Conservation (phyloP, 1,140 invertebrate species). For the Frieseomelitta varia region DNA sequence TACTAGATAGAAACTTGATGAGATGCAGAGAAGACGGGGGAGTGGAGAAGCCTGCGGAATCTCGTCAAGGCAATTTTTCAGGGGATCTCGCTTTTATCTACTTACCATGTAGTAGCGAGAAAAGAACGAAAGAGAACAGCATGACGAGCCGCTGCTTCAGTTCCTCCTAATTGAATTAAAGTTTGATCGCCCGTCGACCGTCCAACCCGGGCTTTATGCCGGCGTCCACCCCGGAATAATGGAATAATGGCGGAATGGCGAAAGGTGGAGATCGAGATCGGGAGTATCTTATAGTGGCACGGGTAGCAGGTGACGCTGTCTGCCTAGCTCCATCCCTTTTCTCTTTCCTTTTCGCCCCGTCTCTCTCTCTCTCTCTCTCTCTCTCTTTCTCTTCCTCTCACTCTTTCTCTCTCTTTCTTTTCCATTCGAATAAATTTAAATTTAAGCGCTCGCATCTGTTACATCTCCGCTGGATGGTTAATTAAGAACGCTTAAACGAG, state of each 20-base stretch:
- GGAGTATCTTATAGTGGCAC: constrained; percentile 50
- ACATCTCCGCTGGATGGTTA: constrained; percentile 63
- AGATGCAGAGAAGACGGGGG: constrained; percentile 8
- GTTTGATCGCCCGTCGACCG: constrained; percentile 57
- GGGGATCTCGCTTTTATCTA: constrained; percentile 31
- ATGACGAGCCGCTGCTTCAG: constrained; percentile 16
- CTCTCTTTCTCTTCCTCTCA: constrained; percentile 14
- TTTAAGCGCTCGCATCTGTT: constrained; percentile 72
- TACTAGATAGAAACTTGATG: constrained; percentile 25
- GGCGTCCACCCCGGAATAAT: constrained; percentile 54
- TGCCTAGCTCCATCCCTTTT: constrained; percentile 42
- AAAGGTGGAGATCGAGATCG: constrained; percentile 50
- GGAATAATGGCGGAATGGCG: constrained; percentile 58
- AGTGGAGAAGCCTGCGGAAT: background rate
- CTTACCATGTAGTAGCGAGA: constrained; percentile 11
- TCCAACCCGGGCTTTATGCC: constrained; percentile 42
- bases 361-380: too few species aligned
- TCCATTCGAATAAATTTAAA: constrained; percentile 72
- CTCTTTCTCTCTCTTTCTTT: background rate
- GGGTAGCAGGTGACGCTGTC: constrained; percentile 74
- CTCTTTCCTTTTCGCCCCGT: background rate
- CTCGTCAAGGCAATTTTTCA: constrained; percentile 44
- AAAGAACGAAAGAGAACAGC: background rate
- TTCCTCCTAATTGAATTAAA: constrained; percentile 65
- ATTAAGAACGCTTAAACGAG: constrained; percentile 63